A percentile compares a stretch with the other conserved stretches of the same genome.
Evolutionary conservation across 23 tunicate genomes (phyloP).

Genomic region (Trididemnum miniatum): DNA sequence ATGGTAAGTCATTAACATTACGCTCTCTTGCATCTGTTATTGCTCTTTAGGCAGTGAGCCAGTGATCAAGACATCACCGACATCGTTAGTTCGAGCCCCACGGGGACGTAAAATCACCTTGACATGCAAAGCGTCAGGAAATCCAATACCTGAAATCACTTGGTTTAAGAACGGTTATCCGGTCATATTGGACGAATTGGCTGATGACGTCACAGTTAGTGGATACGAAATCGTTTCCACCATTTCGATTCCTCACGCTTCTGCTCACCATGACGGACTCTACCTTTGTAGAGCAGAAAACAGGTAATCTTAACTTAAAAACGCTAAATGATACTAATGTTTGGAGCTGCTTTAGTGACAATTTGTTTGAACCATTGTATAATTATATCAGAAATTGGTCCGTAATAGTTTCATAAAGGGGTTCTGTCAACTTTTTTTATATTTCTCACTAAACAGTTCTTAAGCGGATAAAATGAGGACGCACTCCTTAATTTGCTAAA

Average conservation of each 20-base stretch:
- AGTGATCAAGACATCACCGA: constrained; percentile 38
- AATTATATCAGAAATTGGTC: too few relatives aligned
- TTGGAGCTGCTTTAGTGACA: too few relatives aligned
- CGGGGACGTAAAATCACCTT: constrained; percentile 24
- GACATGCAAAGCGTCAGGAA: constrained; percentile 51
- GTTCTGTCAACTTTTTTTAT: too few relatives aligned
- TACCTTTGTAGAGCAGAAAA: constrained; percentile 63
- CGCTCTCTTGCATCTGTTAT: too few relatives aligned
- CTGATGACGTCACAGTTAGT: not conserved
- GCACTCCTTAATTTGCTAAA: too few relatives aligned
- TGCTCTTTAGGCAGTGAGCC: constrained; percentile 42
- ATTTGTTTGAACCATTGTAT: too few relatives aligned
- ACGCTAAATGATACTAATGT: not conserved
- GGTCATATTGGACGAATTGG: not conserved
- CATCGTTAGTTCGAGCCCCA: constrained; percentile 21
- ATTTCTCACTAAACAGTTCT: too few relatives aligned
- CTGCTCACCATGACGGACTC: constrained; percentile 23
- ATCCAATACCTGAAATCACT: constrained; percentile 44
- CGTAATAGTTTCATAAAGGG: too few relatives aligned
- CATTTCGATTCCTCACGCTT: constrained; percentile 14
- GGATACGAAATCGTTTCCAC: constrained; percentile 20
- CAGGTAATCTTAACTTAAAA: constrained; percentile 24
- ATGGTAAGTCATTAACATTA: too few relatives aligned
- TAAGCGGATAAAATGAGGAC: too few relatives aligned
- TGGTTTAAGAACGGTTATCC: constrained; percentile 75